Percentiles rank a stretch among this genome's conserved stretches.
Conservation (phyloP, 2,113 vertebrate species). For the Brachionichthys hirsutus region DNA sequence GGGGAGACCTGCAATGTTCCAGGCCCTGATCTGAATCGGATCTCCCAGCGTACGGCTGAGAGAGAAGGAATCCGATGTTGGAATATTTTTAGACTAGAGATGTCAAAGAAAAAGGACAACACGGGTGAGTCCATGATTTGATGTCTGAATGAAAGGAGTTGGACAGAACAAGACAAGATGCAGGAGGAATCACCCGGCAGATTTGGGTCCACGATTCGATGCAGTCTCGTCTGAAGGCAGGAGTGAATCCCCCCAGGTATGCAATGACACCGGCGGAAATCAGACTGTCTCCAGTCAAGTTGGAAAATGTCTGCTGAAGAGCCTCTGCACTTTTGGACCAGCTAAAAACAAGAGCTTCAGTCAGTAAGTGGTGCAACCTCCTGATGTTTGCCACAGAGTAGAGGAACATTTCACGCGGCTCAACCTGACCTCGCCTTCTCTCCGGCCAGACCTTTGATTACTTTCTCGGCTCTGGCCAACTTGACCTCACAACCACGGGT, state of each 20-base stretch:
- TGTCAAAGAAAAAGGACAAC: no score
- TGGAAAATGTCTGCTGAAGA: slow-evolving; percentile 79
- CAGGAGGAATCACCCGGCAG: slow-evolving; percentile 57
- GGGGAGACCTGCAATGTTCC: slow-evolving; percentile 90
- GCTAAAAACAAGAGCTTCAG: slow-evolving; percentile 38
- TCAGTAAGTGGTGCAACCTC: no score
- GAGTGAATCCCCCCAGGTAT: slow-evolving; percentile 90
- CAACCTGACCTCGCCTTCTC: slow-evolving; percentile 78
- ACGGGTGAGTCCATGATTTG: no score
- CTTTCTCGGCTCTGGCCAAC: slow-evolving; percentile 85
- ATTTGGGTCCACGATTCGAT: slow-evolving; percentile 82
- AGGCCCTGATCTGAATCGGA: slow-evolving; percentile 85
- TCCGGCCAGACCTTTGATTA: slow-evolving; percentile 89
- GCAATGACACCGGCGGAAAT: slow-evolving; percentile 87
- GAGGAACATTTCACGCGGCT: no score
- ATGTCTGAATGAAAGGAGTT: no score
- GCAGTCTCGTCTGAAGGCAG: slow-evolving; percentile 84
- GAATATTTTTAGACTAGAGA: no score
- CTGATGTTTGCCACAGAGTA: no score
- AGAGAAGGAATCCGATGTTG: slow-evolving; percentile 80
- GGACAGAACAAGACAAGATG: no score
- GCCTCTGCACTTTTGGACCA: slow-evolving; percentile 87
- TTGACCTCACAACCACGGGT: slow-evolving; percentile 91
- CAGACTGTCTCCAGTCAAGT: slow-evolving; percentile 88
- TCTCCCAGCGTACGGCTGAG: slow-evolving; percentile 85